Evolutionary conservation across 2,113 vertebrate genomes (phyloP), one percentile per base, ranked within the genome.

Genomic region (Microcebus lehilahytsara): DNA sequence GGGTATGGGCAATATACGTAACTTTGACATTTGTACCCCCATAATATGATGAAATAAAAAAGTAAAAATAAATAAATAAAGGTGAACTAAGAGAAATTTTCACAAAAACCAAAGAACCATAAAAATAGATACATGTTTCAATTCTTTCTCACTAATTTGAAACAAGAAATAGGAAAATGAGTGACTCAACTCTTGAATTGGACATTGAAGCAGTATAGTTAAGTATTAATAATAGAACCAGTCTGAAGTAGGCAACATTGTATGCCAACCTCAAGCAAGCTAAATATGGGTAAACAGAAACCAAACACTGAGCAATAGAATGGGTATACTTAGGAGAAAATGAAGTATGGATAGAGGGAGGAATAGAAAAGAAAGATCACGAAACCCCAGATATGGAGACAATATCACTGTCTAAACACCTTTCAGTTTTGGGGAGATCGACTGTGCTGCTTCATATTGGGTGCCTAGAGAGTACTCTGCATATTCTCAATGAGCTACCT

Each of bases 81-180:
- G 0, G 25, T 27, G 25, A 84, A 67, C 9, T 60, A 80, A 88
- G 7, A 0, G 3, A 79, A 51, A 53, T 32, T 53, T 86, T 66
- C 3, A 1, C 4, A 9, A 40, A 64, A 87, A 60, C 27, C 0
- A 77, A 66, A 56, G 23, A n/a, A n/a, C 1, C 0, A 32, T 13
- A 84, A n/a, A 90, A 72, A 60, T 12, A 1, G 2, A 56, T 42
- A 3, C 0, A 16, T 84, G 6, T 62, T 37, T 66, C 6, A 23
- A 10, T 19, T 88, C 2, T 80, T 88, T 58, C 8, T 49, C 17
- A 42, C 32, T 37, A 25, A 46, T 74, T 88, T 77, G 40, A 66
- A 80, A 11, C 40, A 62, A 86, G 5, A 83, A 77, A 42, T n/a
- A 30, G 17, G 51, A 11, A 66, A 62, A 11, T 11, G 3, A 40